Percentiles rank a stretch among this genome's conserved stretches.
phyloP scores from a whole-genome alignment of 2,113 vertebrate species.

The Cettia cetti region DNA sequence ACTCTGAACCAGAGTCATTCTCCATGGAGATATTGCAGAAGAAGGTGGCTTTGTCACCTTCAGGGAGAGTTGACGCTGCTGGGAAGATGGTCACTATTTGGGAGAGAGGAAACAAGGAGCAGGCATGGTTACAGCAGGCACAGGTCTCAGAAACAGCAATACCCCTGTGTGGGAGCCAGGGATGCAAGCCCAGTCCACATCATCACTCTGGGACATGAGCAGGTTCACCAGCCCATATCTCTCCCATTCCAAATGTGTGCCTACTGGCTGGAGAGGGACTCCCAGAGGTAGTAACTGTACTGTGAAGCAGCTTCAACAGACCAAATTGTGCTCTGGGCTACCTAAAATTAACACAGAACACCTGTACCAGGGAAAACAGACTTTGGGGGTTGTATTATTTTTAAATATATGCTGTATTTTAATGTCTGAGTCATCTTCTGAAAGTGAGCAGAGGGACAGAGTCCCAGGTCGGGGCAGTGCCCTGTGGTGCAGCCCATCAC shows the following conservation, averaged over 20 bases:
- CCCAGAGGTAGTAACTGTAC: background rate
- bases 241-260: background rate
- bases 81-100: constrained; percentile 37
- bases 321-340: background rate
- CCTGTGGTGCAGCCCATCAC: rapidly evolving
- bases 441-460: background rate
- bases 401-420: background rate
- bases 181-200: background rate
- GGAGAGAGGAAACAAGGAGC: background rate
- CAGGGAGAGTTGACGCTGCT: background rate
- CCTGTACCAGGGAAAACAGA: background rate
- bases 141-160: background rate
- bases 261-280: background rate
- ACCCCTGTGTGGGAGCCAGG: background rate
- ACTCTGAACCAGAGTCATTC: background rate
- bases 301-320: background rate
- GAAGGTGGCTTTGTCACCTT: constrained; percentile 34
- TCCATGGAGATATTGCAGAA: constrained; percentile 51
- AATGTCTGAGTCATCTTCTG: background rate
- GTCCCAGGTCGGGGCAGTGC: rapidly evolving
- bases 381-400: background rate
- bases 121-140: background rate
- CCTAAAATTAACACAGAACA: background rate
- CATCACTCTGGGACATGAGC: background rate
- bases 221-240: background rate